Evolutionary conservation across 2,888 invertebrate genomes (phyloP).

Genomic region (Lithophane leautieri): DNA sequence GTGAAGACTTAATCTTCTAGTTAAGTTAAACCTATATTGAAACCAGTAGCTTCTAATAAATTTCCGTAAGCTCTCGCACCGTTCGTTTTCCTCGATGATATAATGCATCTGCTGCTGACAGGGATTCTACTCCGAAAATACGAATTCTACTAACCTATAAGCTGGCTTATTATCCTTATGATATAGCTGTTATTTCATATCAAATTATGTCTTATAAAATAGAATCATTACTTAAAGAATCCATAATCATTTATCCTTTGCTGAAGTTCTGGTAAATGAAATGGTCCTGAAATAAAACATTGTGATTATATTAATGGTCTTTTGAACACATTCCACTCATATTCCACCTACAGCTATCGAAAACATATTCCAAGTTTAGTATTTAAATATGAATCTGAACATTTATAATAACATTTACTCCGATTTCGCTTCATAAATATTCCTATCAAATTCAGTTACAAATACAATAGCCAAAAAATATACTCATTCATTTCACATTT

Average conservation of each 20-base stretch:
- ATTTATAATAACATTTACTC: constrained; percentile 21
- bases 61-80: constrained; percentile 38
- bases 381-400: constrained; percentile 24
- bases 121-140: constrained; percentile 32
- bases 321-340: constrained; percentile 7
- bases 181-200: constrained; percentile 1
- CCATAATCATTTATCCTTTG: neutral
- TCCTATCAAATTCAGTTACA: constrained; percentile 46
- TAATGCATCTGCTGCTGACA: constrained; percentile 41
- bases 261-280: neutral
- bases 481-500: constrained; percentile 36
- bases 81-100: constrained; percentile 38
- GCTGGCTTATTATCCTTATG: neutral
- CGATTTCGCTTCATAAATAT: constrained; percentile 34
- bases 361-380: constrained; percentile 16
- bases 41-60: constrained; percentile 40
- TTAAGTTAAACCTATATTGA: constrained; percentile 18
- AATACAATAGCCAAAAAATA: constrained; percentile 41
- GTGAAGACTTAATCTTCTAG: constrained; percentile 10
- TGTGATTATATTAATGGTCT: neutral
- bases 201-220: neutral
- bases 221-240: no score
- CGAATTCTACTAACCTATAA: constrained; percentile 22
- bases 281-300: constrained; percentile 16
- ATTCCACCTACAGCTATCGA: constrained; percentile 11